phyloP scores from a whole-genome alignment of 2,888 invertebrate genomes.

The Meloe dianella region DNA sequence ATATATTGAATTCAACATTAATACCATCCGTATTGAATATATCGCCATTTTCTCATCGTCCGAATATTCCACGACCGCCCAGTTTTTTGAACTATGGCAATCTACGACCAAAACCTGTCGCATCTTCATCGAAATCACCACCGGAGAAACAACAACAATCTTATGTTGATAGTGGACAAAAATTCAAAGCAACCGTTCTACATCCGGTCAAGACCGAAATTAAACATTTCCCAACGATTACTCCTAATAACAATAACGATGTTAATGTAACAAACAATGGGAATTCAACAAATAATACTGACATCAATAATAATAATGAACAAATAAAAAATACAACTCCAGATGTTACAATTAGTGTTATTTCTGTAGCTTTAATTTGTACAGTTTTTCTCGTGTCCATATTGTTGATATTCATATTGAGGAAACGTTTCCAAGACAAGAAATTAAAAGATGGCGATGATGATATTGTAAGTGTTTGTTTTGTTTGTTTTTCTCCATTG shows the following conservation, averaged over 20 bases:
- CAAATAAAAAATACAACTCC: conserved; percentile 52
- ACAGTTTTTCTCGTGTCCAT: conserved; percentile 72
- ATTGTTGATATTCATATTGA: conserved; percentile 71
- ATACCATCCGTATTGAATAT: conserved; percentile 33
- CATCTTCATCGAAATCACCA: conserved; percentile 38
- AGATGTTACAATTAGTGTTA: conserved; percentile 70
- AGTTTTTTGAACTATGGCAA: conserved; percentile 37
- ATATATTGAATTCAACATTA: conserved; percentile 61
- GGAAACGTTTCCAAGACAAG: conserved; percentile 71
- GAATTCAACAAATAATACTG: conserved; percentile 17
- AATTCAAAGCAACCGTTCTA: conserved; percentile 26
- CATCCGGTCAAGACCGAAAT: conserved; percentile 32
- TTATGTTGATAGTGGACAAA: conserved; percentile 25
- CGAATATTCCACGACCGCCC: conserved; percentile 25
- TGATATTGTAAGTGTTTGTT: conserved; percentile 69
- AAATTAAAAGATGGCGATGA: conserved; percentile 74
- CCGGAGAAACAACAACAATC: conserved; percentile 40
- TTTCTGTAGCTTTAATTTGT: conserved; percentile 74
- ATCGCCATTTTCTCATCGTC: conserved; percentile 37
- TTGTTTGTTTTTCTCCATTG: conserved; percentile 6
- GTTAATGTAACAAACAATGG: conserved; percentile 14
- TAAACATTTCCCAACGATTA: neutral
- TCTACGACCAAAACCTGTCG: conserved; percentile 43
- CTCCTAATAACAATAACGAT: conserved; percentile 8
- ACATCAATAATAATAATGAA: conserved; percentile 35